These are phyloP conservation scores for Arge pagana DNA, from an alignment of 2,888 invertebrate genomes.

Conservation along the genomic window DNA sequence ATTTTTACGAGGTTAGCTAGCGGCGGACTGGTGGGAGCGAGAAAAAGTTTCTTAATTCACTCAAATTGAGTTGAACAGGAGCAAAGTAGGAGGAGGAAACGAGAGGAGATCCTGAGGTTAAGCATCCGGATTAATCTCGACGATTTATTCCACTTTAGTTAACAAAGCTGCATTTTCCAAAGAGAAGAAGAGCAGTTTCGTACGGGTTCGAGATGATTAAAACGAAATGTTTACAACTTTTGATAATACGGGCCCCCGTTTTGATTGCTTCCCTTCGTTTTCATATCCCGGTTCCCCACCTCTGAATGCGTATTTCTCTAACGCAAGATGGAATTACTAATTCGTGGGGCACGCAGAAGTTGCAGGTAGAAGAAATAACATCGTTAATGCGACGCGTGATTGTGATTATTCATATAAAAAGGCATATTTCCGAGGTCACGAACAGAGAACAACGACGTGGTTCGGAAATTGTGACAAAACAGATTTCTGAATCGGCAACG, in stretches of 20 bases:
- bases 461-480: no score
- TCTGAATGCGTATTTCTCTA: neutral
- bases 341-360: no score
- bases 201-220: neutral
- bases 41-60: slow-evolving; percentile 21
- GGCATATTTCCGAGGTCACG: no score
- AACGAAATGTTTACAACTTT: slow-evolving; percentile 8
- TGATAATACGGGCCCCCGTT: no score
- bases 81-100: neutral
- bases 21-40: neutral
- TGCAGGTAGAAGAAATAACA: no score
- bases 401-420: no score
- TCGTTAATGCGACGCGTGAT: no score
- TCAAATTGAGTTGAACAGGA: slow-evolving; percentile 19
- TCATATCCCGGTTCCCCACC: neutral
- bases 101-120: slow-evolving; percentile 7
- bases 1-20: no score
- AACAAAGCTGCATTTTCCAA: slow-evolving; percentile 18
- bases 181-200: no score
- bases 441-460: no score
- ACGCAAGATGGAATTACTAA: neutral
- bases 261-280: neutral
- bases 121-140: slow-evolving; percentile 21
- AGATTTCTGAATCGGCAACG: no score
- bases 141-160: slow-evolving; percentile 19